Conservation (phyloP, 2,888 invertebrate genomes). For the Formica aserva region DNA sequence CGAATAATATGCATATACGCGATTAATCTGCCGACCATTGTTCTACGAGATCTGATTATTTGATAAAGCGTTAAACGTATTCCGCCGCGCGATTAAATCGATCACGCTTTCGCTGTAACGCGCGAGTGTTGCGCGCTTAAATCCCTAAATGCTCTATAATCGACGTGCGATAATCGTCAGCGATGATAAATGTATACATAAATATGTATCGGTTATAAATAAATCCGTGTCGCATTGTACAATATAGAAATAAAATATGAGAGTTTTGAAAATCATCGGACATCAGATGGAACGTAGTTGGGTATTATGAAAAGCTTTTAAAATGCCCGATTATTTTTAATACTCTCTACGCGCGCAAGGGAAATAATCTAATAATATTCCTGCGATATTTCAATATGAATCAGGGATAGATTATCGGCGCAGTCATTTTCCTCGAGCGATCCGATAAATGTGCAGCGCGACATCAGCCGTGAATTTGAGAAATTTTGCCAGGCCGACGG, state of each 20-base stretch:
- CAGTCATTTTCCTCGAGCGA: background rate
- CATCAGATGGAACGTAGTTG: background rate
- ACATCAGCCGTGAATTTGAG: slow-evolving; percentile 35
- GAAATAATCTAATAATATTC: slow-evolving; percentile 11
- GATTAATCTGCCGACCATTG: slow-evolving; percentile 36
- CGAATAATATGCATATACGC: slow-evolving; percentile 25
- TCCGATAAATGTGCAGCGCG: slow-evolving; percentile 33
- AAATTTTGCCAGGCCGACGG: slow-evolving; percentile 26
- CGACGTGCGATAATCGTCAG: background rate
- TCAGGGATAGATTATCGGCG: background rate
- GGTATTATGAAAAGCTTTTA: background rate
- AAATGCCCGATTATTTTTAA: background rate
- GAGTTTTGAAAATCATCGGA: background rate
- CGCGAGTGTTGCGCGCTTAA: background rate
- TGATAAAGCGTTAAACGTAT: slow-evolving; percentile 42
- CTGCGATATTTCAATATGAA: slow-evolving; percentile 20
- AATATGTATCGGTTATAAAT: background rate
- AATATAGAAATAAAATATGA: background rate
- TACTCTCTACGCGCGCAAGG: background rate
- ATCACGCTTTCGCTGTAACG: slow-evolving; percentile 27
- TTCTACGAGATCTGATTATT: slow-evolving; percentile 50
- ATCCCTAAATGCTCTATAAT: background rate
- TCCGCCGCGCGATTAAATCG: slow-evolving; percentile 45
- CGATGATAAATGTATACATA: slow-evolving; percentile 22
- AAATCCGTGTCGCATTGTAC: background rate